Evolutionary conservation across 1,140 invertebrate species (phyloP), one percentile per base, ranked within the genome.

Genomic region (Orchesella cincta): DNA sequence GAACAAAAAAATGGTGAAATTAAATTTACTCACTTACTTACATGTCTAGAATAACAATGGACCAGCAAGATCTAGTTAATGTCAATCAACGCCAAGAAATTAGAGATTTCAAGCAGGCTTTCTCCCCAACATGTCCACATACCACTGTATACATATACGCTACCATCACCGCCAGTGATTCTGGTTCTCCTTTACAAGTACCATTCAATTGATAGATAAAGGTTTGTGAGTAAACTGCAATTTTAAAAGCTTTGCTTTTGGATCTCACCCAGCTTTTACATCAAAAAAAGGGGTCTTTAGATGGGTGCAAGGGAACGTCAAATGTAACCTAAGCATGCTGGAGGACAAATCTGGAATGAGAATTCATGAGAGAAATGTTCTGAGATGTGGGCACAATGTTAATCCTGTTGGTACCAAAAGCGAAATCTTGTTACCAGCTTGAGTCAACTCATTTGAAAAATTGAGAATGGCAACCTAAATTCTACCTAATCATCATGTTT

Each of bases 1-100:
- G 93, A 82, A 90, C 92, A 88, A 87, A 82, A 91, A 93, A 20
- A 67, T 91, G 80, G 1, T 84, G 83, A 64, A 86, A 84, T n/a
- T 86, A 82, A 81, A 83, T 82, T 39, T 79, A 18, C 23, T 26
- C 52, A 67, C 52, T 72, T 51, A 46, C 35, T 33, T 67, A 23
- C n/a, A 35, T 83, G 83, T 62, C 77, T 80, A 76, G 84, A 84
- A 26, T 83, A 74, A 51, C 73, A 51, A 51, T 51, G 34, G 77
- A 54, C 2, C 36, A 34, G 57, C 64, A 74, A 54, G 18, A 74
- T 54, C 14, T 52, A 52, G n/a, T 52, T 52, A 20, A 74, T 23
- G 34, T n/a, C 36, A 74, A 18, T 75, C 74, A 67, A 75, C 3
- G 36, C 28, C 54, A 36, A 12, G 54, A 3, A 75, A 74, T 31